Evolutionary conservation across 1,140 invertebrate genomes (phyloP).

Genomic region (Drosophila saltans): DNA sequence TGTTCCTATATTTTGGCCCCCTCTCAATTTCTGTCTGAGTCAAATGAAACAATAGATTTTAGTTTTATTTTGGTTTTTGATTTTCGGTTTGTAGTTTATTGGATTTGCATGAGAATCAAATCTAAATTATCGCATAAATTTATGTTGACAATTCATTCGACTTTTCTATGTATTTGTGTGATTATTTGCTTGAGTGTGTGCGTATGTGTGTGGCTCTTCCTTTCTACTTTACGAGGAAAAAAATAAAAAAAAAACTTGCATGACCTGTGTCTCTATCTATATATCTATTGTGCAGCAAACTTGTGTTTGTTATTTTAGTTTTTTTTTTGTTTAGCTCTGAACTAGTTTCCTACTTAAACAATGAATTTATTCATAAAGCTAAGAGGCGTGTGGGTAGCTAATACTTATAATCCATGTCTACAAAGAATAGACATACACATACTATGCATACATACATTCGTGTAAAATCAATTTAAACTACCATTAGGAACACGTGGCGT

Average conservation of each 20-base stretch:
- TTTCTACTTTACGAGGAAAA: conserved; percentile 41
- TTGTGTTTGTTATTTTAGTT: conserved; percentile 8
- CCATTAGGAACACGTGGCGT: conserved; percentile 19
- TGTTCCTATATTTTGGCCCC: conserved; percentile 37
- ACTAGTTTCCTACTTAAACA: conserved; percentile 58
- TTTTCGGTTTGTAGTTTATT: conserved; percentile 43
- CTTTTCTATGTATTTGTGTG: conserved; percentile 8
- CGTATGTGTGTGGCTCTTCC: conserved; percentile 46
- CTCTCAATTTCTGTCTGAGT: conserved; percentile 2
- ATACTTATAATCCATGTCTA: conserved; percentile 22
- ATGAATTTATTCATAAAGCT: conserved; percentile 7
- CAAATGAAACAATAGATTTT: conserved; percentile 48
- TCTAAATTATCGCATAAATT: conserved; percentile 79
- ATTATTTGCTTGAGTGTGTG: background rate
- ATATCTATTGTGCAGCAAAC: conserved; percentile 55
- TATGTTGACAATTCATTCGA: conserved; percentile 72
- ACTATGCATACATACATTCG: background rate
- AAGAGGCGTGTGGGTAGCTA: background rate
- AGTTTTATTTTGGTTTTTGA: conserved; percentile 43
- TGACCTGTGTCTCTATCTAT: conserved; percentile 51
- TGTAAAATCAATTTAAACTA: background rate
- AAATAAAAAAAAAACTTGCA: conserved; percentile 43
- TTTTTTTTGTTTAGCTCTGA: conserved; percentile 49
- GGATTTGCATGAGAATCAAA: conserved; percentile 78
- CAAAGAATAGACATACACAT: background rate